Evolutionary conservation across 2,888 invertebrate genomes (phyloP).

Genomic region (Stenodera caucasica): DNA sequence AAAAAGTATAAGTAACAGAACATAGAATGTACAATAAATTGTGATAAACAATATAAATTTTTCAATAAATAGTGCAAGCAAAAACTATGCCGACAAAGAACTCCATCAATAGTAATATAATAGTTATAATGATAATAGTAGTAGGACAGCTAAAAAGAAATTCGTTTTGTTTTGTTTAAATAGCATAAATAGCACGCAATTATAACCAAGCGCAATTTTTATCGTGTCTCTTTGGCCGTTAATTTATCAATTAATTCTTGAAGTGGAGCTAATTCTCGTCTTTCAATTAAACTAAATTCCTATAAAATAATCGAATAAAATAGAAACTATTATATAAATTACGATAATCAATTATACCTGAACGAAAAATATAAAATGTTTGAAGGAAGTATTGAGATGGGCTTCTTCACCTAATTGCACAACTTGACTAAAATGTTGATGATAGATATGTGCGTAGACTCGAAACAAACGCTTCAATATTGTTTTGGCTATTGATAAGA

Average conservation of each 20-base stretch:
- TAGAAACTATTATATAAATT: slow-evolving; percentile 31
- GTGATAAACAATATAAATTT: slow-evolving; percentile 2
- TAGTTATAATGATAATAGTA: not conserved
- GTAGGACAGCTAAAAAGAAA: slow-evolving; percentile 1
- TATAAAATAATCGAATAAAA: no score
- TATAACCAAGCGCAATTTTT: slow-evolving; percentile 51
- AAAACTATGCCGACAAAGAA: slow-evolving; percentile 5
- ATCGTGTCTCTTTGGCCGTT: slow-evolving; percentile 87
- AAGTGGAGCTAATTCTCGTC: slow-evolving; percentile 93
- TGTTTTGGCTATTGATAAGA: slow-evolving; percentile 94
- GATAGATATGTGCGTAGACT: slow-evolving; percentile 99
- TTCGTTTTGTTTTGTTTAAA: not conserved
- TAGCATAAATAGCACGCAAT: slow-evolving; percentile 7
- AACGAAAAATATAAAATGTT: slow-evolving; percentile 98
- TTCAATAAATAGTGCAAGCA: slow-evolving; percentile 5
- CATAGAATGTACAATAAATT: slow-evolving; percentile 7
- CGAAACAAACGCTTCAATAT: slow-evolving; percentile 97
- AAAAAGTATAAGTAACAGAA: slow-evolving; percentile 8
- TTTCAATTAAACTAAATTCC: slow-evolving; percentile 97
- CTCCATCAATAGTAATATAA: slow-evolving; percentile 7
- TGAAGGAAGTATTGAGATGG: slow-evolving; percentile 98
- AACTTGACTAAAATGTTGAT: slow-evolving; percentile 98
- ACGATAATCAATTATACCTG: slow-evolving; percentile 62
- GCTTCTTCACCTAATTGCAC: slow-evolving; percentile 98
- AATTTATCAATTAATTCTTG: slow-evolving; percentile 97